These are phyloP conservation scores for Sinhomidia bicolor DNA, from an alignment of 2,888 invertebrate genomes.

Conservation along the genomic window DNA sequence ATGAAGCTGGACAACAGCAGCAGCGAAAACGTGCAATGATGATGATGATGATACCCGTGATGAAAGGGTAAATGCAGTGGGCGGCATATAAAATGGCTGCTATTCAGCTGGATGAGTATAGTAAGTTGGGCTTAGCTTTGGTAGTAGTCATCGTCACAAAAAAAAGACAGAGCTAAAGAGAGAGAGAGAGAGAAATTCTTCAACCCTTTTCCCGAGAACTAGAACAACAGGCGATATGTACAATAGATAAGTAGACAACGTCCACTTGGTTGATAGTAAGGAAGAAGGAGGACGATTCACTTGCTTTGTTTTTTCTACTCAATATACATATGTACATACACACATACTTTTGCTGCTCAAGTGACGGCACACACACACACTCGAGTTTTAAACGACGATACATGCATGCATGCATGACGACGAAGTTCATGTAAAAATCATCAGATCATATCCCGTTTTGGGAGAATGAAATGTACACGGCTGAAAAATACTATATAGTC, in stretches of 20 bases:
- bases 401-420: too few species aligned
- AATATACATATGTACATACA: background rate
- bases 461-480: constrained; percentile 68
- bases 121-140: too few species aligned
- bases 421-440: constrained; percentile 70
- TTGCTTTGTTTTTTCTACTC: background rate
- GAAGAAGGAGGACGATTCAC: constrained; percentile 15
- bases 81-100: constrained; percentile 50
- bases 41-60: constrained; percentile 31
- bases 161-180: background rate
- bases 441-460: constrained; percentile 73
- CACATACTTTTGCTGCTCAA: background rate
- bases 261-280: background rate
- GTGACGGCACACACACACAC: background rate
- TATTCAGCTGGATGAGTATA: constrained; percentile 18
- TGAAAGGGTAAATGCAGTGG: constrained; percentile 54
- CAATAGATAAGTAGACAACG: background rate
- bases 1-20: constrained; percentile 23
- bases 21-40: background rate
- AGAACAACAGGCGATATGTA: constrained; percentile 28
- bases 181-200: constrained; percentile 17
- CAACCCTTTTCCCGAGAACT: background rate
- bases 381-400: constrained; percentile 44
- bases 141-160: background rate
- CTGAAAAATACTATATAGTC: constrained; percentile 47